A percentile compares a stretch with the other conserved stretches of the same genome.
Conservation (phyloP, 2,888 invertebrate species). For the Oasisia sp. region DNA sequence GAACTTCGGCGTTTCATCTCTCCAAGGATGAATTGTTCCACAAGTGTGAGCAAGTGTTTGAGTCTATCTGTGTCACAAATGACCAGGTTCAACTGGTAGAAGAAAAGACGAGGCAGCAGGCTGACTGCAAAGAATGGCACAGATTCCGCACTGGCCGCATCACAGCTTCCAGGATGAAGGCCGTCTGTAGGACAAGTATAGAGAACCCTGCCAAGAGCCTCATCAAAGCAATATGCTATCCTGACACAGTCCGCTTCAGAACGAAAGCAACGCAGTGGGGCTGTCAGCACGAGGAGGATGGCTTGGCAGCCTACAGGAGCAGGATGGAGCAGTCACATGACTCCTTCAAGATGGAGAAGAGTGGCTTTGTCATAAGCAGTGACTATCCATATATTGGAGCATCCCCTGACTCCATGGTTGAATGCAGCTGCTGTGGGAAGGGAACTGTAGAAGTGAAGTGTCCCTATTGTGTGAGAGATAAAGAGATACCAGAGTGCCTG, state of each 20-base stretch:
- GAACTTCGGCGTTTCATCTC: not conserved
- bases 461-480: not conserved
- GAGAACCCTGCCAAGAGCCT: slow-evolving; percentile 26
- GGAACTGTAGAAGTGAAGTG: not conserved
- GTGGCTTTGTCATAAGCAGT: slow-evolving; percentile 34
- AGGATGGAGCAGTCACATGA: not conserved
- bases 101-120: slow-evolving; percentile 24
- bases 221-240: slow-evolving; percentile 30
- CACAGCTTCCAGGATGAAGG: slow-evolving; percentile 34
- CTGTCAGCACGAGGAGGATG: slow-evolving; percentile 33
- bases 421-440: slow-evolving; percentile 39
- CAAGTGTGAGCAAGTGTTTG: not conserved
- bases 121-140: slow-evolving; percentile 30
- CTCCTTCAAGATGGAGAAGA: slow-evolving; percentile 27
- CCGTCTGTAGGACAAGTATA: slow-evolving; percentile 29
- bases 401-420: slow-evolving; percentile 24
- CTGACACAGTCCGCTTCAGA: slow-evolving; percentile 24
- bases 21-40: not conserved
- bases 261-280: slow-evolving; percentile 39
- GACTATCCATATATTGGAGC: slow-evolving; percentile 39
- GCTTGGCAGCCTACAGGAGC: slow-evolving; percentile 24
- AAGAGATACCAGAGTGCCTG: too few relatives aligned
- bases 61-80: not conserved
- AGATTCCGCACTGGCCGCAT: slow-evolving; percentile 34
- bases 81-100: slow-evolving; percentile 20